Base-by-base conservation (phyloP, 2,113 vertebrate genomes). In the Chrysemys picta region DNA sequence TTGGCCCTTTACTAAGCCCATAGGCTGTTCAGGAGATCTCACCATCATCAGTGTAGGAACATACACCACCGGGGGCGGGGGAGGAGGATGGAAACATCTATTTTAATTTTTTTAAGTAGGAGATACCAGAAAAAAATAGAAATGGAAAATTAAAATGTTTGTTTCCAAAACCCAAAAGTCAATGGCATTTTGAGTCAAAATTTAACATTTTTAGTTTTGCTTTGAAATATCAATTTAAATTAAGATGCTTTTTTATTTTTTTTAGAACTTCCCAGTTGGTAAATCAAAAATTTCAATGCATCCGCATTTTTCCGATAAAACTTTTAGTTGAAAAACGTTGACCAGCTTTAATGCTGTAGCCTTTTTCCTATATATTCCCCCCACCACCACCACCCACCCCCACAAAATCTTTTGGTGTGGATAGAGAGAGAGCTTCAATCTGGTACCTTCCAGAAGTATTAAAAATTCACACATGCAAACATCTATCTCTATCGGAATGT, bases 1-100 rank as follows among this genome's bases (percentile, higher is more conserved):
- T 5, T 38, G 84, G 69, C 62, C 89, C 56, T 49, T n/a, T 79
- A 10, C 47, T 35, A 84, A 59, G 16, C 47, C 35, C 82, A 19
- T 72, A 57, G 59, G 38, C 80, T 59, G n/a, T 52, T 65, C n/a
- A 81, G 86, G 76, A 89, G 92, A 10, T 54, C 80, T 13, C 57
- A 29, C 69, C 78, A 47, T 62, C 59, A 89, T 10, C 89, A 53
- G 50, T 45, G 84, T 76, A 88, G 8, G 31, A 76, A 85, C 35
- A n/a, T 0, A 1, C 16, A 59, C 10, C 27, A 31, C 12, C 1
- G 27, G 27, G 57, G 10, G 56, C 1, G 24, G 4, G 57, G 25
- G 4, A 2, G 5, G 27, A 59, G 57, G 27, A 59, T 29, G 57
- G 27, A 59, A 59, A 31, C 57, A 29, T 59, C 12, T 59, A 59